These are phyloP conservation scores for Rhingia campestris DNA, from an alignment of 2,888 invertebrate genomes.

Conservation along the genomic window DNA sequence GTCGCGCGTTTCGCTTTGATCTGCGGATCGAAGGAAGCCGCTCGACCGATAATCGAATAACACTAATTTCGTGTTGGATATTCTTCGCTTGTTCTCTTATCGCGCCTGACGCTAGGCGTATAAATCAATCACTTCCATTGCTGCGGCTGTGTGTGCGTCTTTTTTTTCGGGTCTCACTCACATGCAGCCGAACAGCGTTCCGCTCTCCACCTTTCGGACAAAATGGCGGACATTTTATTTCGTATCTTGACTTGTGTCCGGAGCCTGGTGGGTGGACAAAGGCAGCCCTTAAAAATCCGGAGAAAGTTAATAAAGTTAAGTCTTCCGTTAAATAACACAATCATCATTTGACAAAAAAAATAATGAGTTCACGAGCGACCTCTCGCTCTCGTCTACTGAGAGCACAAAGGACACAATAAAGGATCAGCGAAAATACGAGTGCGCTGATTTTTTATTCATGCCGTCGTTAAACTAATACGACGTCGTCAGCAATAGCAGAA, in stretches of 20 bases:
- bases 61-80: slow-evolving; percentile 76
- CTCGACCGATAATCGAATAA: slow-evolving; percentile 72
- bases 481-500: slow-evolving; percentile 58
- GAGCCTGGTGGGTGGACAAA: not conserved
- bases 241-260: slow-evolving; percentile 44
- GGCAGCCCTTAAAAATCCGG: slow-evolving; percentile 22
- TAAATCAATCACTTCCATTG: slow-evolving; percentile 75
- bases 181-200: slow-evolving; percentile 41
- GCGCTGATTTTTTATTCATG: slow-evolving; percentile 69
- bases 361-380: slow-evolving; percentile 70
- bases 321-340: slow-evolving; percentile 75
- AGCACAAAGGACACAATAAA: slow-evolving; percentile 56
- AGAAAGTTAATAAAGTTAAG: slow-evolving; percentile 74
- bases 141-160: slow-evolving; percentile 46
- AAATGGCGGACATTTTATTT: slow-evolving; percentile 67
- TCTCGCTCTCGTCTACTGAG: slow-evolving; percentile 25
- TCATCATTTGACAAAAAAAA: slow-evolving; percentile 63
- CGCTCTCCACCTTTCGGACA: slow-evolving; percentile 49
- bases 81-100: slow-evolving; percentile 76
- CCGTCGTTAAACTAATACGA: slow-evolving; percentile 69
- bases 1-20: slow-evolving; percentile 71
- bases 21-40: slow-evolving; percentile 72
- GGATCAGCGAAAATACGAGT: slow-evolving; percentile 60
- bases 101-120: slow-evolving; percentile 72
- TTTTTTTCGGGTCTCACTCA: slow-evolving; percentile 38